Evolutionary conservation across 2,888 invertebrate species (phyloP), one percentile per base, ranked within the genome.

Genomic region (Amorpha juglandis): DNA sequence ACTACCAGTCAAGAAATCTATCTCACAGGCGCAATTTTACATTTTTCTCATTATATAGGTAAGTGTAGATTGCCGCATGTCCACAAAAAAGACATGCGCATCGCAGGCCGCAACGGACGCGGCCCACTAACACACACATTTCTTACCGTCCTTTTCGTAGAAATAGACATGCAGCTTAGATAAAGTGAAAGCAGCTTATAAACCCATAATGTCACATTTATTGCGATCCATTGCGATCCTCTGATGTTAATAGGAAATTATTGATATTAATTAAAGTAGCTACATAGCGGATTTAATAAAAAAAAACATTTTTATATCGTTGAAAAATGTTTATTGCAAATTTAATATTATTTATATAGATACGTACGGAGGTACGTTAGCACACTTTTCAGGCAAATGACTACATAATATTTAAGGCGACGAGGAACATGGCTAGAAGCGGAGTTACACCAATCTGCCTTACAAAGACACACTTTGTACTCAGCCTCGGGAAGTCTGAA

Each of bases 141-240:
- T 92, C 91, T 92, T 92, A 86, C 90, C 85, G 86, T 89, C 90
- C 89, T 91, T 91, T 92, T 92, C 92, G 88, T 84, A 88, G 92
- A 93, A 90, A 90, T 87, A 91, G 81, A 90, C 84, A 84, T 87
- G 82, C 87, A 87, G 83, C 88, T 87, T 83, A 84, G 89, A 89
- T 87, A 87, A 90, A 92, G 92, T 91, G 92, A 92, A 92, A 92
- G 91, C 91, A 82, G 87, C 83, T 85, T 87, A 90, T 86, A 88
- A 88, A 86, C 84, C 85, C 84, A 89, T 89, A 90, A 88, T 88
- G 85, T 85, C 84, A 84, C 88, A 87, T 90, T 87, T 89, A 88
- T 88, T 88, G 87, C 86, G 78, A 86, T 86, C 81, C 78, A 88
- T 88, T 88, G 87, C 86, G 78, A 86, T 86, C 81, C 78, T 83